Evolutionary conservation across 2,888 invertebrate species (phyloP), one percentile per base, ranked within the genome.

Genomic region (Callosobruchus maculatus): DNA sequence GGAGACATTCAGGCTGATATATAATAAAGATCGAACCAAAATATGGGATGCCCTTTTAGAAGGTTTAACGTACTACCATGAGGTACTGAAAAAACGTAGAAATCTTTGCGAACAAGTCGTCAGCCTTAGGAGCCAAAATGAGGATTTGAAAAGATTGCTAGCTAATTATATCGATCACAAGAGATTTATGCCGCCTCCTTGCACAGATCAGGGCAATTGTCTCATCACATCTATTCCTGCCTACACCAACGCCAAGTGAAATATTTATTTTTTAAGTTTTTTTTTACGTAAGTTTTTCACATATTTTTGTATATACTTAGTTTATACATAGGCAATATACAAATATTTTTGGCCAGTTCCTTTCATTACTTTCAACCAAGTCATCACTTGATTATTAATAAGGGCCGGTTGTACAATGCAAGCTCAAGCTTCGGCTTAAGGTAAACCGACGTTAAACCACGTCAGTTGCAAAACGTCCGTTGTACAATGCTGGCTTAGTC

Each of bases 41-140:
- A 86, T 95, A 68, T 95, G 95, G 95, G 92, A 93, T 80, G 91
- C 90, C 2, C 82, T 94, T 67, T 84, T 91, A 7, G 86, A 89
- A 21, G 93, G 92, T 3, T 86, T 94, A 22, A 90, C 90, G 74
- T 91, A 91, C 82, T 94, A 93, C 85, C 88, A 92, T 77, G 88
- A 88, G 31, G 88, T 92, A 77, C 86, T 93, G 77, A 91, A 92
- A 89, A 93, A 93, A 82, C 89, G 95, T 0, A 91, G 92, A 78
- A 88, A 89, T 73, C 87, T 94, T 18, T 91, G 92, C 79, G 88
- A 88, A 0, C 93, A 95, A 81, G 93, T 93, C 2, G 87, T 90
- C 21, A 88, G 87, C 72, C 83, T 95, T 21, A 89, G 92, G 4
- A 89, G 88, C 73, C 93, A 93, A 81, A 95, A 95, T 84, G 85